These are phyloP conservation scores for Athalia rosae DNA, from an alignment of 2,888 invertebrate species.

Conservation along the genomic window DNA sequence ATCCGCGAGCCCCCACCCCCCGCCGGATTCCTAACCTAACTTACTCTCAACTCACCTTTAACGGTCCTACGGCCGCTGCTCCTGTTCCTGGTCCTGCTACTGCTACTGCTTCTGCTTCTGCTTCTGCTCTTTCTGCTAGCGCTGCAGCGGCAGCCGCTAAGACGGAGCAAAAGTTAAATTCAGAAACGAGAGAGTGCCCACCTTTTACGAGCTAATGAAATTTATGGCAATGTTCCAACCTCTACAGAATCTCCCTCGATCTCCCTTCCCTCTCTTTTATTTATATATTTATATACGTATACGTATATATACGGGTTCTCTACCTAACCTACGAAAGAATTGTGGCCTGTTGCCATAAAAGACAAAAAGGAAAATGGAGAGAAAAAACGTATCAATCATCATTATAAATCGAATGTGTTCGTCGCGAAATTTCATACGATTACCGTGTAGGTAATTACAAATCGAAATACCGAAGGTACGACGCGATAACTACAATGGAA, in stretches of 20 bases:
- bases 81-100: neutral
- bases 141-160: neutral
- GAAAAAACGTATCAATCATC: neutral
- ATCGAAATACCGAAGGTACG: too few relatives aligned
- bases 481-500: too few relatives aligned
- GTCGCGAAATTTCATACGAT: too few relatives aligned
- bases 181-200: conserved; percentile 37
- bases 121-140: neutral
- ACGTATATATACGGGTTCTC: too few relatives aligned
- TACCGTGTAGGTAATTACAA: too few relatives aligned
- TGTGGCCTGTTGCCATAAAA: too few relatives aligned
- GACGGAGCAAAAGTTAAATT: conserved; percentile 41
- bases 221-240: conserved; percentile 42
- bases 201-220: conserved; percentile 44
- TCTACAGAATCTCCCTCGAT: neutral
- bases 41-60: neutral
- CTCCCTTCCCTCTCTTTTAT: conserved; percentile 34
- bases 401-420: neutral
- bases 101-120: neutral
- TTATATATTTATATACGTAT: too few relatives aligned
- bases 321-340: too few relatives aligned
- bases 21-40: neutral
- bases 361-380: too few relatives aligned
- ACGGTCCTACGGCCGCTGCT: neutral
- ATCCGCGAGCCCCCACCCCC: too few relatives aligned